Base-by-base conservation (phyloP, 1,140 invertebrate species). In the Zophobas atratus region DNA sequence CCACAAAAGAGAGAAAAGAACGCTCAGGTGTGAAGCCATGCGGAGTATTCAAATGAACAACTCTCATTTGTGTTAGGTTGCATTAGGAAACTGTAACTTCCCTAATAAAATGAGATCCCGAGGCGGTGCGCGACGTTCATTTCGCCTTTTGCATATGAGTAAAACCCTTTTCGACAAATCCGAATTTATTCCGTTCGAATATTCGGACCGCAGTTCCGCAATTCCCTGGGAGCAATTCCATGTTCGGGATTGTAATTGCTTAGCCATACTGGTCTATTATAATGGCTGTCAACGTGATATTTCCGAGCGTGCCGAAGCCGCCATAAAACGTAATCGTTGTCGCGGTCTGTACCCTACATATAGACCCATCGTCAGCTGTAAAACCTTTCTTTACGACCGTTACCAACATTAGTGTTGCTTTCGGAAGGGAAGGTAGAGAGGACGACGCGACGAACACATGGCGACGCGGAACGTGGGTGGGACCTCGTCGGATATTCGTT, bases 301-400 rank as follows among this genome's bases (percentile, higher is more conserved):
- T 73, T 73, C 71, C 51, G 51, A 49, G 70, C 8, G 33, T 36
- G 70, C 46, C 39, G 49, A 55, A 73, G 32, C 71, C 35, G 51
- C 36, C 49, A 73, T 73, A 73, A 73, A 73, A 73, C n/a, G 39
- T 73, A 55, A 73, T 73, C 71, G 71, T 73, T 32, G 49, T 70
- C 36, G 0, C 6, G 71, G 71, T 73, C 51, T 53, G 49, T 56
- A 56, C 6, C 38, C 38, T 43, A 72, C 46, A 43, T 55, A 36
- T 20, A 73, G 43, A 43, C 34, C 63, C 36, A 70, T 33, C 6
- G 20, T n/a, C 49, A 32, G 63, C 41, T 70, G 63, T 70, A 70
- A 70, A 70, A 70, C 8, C 63, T n/a, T 70, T 39, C 63, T 70
- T 70, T 70, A 70, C 43, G 63, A 70, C 36, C 33, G 34, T 41